These are phyloP conservation scores for Gryllus bimaculatus DNA, from an alignment of 1,140 invertebrate species.

Conservation along the genomic window DNA sequence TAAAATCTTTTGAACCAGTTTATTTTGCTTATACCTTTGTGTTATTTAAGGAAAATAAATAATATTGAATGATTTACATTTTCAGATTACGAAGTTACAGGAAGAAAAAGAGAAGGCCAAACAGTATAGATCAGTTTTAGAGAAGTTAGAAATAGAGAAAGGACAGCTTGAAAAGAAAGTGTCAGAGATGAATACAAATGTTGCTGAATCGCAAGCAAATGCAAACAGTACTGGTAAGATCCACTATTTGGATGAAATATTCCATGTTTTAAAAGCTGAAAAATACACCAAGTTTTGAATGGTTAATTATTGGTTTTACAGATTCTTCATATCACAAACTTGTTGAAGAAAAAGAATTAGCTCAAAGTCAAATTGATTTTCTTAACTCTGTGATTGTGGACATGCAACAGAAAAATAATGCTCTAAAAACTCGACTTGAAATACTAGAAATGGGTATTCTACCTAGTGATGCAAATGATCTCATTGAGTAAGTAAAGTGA, in stretches of 20 bases:
- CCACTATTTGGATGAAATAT: too few relatives aligned
- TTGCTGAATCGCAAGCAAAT: slow-evolving; percentile 21
- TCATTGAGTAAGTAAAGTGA: slow-evolving; percentile 41
- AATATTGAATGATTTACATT: background rate
- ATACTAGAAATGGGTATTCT: slow-evolving; percentile 63
- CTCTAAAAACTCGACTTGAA: slow-evolving; percentile 65
- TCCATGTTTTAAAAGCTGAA: background rate
- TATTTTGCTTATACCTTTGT: background rate
- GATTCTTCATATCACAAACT: slow-evolving; percentile 27
- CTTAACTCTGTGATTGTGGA: slow-evolving; percentile 94
- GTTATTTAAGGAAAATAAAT: background rate
- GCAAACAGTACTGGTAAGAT: slow-evolving; percentile 20
- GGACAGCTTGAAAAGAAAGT: slow-evolving; percentile 24
- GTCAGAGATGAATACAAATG: slow-evolving; percentile 22
- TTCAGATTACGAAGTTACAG: slow-evolving; percentile 12
- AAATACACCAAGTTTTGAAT: background rate
- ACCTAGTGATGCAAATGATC: slow-evolving; percentile 46
- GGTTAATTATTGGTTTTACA: background rate
- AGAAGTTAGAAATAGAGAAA: slow-evolving; percentile 25
- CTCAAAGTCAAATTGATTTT: slow-evolving; percentile 75
- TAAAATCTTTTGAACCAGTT: background rate
- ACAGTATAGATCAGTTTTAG: slow-evolving; percentile 13
- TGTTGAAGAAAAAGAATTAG: slow-evolving; percentile 53
- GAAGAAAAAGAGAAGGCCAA: slow-evolving; percentile 3
- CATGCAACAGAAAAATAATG: slow-evolving; percentile 86